Percentiles rank a stretch among this genome's conserved stretches.
phyloP scores from a whole-genome alignment of 2,888 invertebrate genomes.

The Hypena proboscidalis region DNA sequence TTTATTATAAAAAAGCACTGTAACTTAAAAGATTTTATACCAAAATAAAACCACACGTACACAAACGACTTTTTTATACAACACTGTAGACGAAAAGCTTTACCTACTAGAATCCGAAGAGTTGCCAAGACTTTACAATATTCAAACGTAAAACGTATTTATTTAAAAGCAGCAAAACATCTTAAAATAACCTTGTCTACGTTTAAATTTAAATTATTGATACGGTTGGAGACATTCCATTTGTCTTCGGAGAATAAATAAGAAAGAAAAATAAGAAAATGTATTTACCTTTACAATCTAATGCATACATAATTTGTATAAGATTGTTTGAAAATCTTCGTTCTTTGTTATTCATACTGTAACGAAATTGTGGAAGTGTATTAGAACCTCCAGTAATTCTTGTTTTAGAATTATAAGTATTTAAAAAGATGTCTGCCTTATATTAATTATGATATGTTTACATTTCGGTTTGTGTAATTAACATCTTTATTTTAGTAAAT shows the following conservation, averaged over 20 bases:
- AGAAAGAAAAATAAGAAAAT: not conserved
- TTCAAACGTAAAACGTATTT: conserved; percentile 10
- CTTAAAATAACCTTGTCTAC: conserved; percentile 19
- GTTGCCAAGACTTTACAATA: conserved; percentile 9
- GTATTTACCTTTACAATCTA: not conserved
- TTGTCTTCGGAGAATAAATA: conserved; percentile 2
- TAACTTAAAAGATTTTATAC: not conserved
- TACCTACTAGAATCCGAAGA: not conserved
- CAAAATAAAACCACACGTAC: not conserved
- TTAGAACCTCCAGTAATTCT: too few species aligned
- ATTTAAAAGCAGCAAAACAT: conserved; percentile 7
- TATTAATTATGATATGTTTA: too few species aligned
- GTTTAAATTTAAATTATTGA: conserved; percentile 20
- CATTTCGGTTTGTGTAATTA: too few species aligned
- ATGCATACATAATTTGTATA: not conserved
- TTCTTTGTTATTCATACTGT: too few species aligned
- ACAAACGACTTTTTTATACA: not conserved
- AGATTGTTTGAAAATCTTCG: not conserved
- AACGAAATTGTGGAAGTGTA: too few species aligned
- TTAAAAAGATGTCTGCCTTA: too few species aligned
- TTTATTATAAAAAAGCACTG: not conserved
- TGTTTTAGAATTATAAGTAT: too few species aligned
- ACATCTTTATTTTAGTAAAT: too few species aligned
- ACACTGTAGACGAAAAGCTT: not conserved
- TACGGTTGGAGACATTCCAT: conserved; percentile 5